Percentiles rank a stretch among this genome's conserved stretches.
Conservation (phyloP, 1,140 invertebrate species). For the Drosophila athabasca region DNA sequence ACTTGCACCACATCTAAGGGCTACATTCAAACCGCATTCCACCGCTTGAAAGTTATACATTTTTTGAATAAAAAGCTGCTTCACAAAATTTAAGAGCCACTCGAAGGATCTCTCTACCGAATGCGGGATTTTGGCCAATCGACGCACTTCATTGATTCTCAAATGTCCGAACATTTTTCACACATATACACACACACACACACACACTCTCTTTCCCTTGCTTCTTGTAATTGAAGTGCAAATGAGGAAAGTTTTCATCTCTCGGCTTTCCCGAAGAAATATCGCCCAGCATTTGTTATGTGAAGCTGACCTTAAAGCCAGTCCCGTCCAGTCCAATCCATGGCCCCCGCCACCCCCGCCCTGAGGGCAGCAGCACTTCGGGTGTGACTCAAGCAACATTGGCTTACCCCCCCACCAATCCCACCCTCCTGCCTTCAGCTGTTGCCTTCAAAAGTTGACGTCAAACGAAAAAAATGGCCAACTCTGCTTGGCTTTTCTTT, state of each 20-base stretch:
- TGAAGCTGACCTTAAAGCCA: constrained; percentile 63
- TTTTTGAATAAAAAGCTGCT: constrained; percentile 70
- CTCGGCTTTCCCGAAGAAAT: constrained; percentile 28
- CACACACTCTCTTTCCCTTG: constrained; percentile 13
- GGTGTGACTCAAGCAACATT: constrained; percentile 20
- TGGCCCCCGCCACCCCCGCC: background rate
- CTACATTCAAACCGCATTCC: no score
- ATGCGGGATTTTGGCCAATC: constrained; percentile 50
- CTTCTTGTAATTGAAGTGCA: constrained; percentile 70
- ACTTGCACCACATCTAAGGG: constrained; percentile 17
- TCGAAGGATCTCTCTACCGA: background rate
- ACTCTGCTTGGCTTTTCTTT: constrained; percentile 48
- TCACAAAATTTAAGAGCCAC: constrained; percentile 40
- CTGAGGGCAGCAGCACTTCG: constrained; percentile 11
- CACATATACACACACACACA: background rate
- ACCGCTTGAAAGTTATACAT: constrained; percentile 55
- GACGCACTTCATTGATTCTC: constrained; percentile 71
- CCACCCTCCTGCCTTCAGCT: background rate
- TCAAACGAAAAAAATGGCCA: constrained; percentile 63
- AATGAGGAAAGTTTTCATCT: constrained; percentile 71
- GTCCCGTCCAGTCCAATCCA: background rate
- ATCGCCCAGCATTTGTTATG: constrained; percentile 67
- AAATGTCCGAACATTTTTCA: constrained; percentile 59
- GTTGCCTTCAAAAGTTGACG: constrained; percentile 44
- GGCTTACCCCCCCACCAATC: constrained; percentile 20